Conservation (phyloP, 2,113 vertebrate genomes). For the Leptobrachium ailaonicum region DNA sequence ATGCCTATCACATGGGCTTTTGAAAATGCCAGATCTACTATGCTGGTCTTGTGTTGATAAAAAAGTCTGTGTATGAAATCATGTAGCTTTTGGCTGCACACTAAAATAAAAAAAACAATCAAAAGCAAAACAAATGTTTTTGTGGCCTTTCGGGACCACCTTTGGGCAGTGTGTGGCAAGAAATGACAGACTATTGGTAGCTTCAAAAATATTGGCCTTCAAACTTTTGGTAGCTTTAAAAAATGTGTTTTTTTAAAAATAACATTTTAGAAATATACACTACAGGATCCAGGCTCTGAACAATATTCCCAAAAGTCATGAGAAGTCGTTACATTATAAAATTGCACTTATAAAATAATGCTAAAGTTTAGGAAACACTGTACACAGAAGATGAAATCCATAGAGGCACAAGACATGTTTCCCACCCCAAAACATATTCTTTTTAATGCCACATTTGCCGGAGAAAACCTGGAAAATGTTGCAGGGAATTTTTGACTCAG, state of each 20-base stretch:
- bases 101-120: too few species aligned
- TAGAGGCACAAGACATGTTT: constrained; percentile 13
- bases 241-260: background rate
- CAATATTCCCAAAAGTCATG: background rate
- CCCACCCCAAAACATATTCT: constrained; percentile 14
- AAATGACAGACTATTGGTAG: too few species aligned
- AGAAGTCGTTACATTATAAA: background rate
- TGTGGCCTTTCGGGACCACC: too few species aligned
- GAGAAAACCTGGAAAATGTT: constrained; percentile 29
- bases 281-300: background rate
- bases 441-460: constrained; percentile 30
- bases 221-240: too few species aligned
- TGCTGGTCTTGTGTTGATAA: too few species aligned
- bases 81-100: too few species aligned
- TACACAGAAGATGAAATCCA: constrained; percentile 33
- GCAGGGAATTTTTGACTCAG: constrained; percentile 34
- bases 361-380: background rate
- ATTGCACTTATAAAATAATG: constrained; percentile 42
- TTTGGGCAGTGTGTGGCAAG: too few species aligned
- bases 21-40: too few species aligned
- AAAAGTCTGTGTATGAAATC: too few species aligned
- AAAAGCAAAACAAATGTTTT: too few species aligned
- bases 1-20: too few species aligned
- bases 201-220: too few species aligned
- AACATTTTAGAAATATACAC: background rate